Percentiles rank a stretch among this genome's conserved stretches.
Evolutionary conservation across 64 coral and sea anemone genomes (phyloP).

Genomic region (Pocillopora verrucosa): DNA sequence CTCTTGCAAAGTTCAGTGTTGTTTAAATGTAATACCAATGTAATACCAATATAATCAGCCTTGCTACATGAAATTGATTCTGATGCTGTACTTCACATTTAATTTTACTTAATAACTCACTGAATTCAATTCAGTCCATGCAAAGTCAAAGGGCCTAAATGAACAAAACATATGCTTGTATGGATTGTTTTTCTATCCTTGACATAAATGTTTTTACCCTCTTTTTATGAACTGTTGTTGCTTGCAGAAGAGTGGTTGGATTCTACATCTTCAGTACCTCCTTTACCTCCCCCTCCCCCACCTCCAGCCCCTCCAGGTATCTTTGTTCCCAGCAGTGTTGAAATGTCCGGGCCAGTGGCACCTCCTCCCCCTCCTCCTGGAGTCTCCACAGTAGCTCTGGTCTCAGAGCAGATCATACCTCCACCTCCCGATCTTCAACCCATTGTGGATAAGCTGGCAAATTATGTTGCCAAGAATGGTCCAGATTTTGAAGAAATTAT

Average conservation of each 20-base stretch:
- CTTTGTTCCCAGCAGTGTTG: conserved; percentile 16
- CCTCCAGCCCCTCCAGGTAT: conserved; percentile 56
- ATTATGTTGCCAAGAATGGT: conserved; percentile 95
- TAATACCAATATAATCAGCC: too few species aligned
- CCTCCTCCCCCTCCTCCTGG: neutral
- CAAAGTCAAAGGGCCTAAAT: too few species aligned
- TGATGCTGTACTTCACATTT: too few species aligned
- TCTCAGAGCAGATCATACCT: conserved; percentile 65
- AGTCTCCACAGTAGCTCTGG: conserved; percentile 2
- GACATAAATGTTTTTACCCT: too few species aligned
- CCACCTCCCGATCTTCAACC: conserved; percentile 97
- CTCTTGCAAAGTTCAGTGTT: neutral
- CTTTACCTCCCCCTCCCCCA: conserved; percentile 66
- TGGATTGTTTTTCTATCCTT: neutral
- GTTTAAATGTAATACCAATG: too few species aligned
- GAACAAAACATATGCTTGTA: too few species aligned
- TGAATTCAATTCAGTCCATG: too few species aligned
- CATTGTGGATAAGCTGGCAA: conserved; percentile 93
- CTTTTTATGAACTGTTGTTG: neutral
- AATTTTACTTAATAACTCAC: too few species aligned
- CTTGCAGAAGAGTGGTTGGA: conserved; percentile 54
- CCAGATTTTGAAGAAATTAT: conserved; percentile 91
- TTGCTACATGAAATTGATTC: too few species aligned
- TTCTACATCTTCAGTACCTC: neutral
- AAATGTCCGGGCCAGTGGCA: conserved; percentile 9